phyloP scores from a whole-genome alignment of 2,888 invertebrate genomes.

The Lycaena phlaeas region DNA sequence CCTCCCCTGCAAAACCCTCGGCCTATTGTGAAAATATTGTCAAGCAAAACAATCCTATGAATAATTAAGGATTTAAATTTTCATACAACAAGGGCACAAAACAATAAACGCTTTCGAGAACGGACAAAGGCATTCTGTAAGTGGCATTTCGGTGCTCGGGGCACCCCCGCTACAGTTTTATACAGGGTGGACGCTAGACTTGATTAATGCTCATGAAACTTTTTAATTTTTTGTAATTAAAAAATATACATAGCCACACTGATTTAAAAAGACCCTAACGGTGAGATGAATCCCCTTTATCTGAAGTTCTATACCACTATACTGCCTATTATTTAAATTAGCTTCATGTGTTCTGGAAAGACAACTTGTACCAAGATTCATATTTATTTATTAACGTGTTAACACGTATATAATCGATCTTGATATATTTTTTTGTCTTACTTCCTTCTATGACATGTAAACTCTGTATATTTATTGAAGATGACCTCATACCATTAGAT shows the following conservation, averaged over 20 bases:
- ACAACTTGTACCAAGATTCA: too few relatives aligned
- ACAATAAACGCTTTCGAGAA: constrained; percentile 64
- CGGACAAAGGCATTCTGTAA: constrained; percentile 65
- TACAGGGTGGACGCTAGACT: constrained; percentile 32
- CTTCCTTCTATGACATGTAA: too few relatives aligned
- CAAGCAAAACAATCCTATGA: constrained; percentile 68
- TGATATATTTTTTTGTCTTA: too few relatives aligned
- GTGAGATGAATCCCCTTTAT: too few relatives aligned
- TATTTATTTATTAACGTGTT: too few relatives aligned
- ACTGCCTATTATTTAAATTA: too few relatives aligned
- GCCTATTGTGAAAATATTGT: constrained; percentile 72
- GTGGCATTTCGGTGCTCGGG: constrained; percentile 43
- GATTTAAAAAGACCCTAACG: too few relatives aligned
- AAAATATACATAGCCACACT: neutral
- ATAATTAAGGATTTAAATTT: constrained; percentile 73
- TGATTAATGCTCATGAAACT: constrained; percentile 5
- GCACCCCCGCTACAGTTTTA: constrained; percentile 46
- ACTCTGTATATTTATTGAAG: too few relatives aligned
- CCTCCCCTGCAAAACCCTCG: constrained; percentile 57
- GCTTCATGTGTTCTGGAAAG: too few relatives aligned
- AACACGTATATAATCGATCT: too few relatives aligned
- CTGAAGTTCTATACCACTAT: too few relatives aligned
- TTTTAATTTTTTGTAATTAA: constrained; percentile 1
- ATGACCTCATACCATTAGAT: too few relatives aligned
- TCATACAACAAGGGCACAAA: constrained; percentile 68